Evolutionary conservation across 2,797 vertebrate genomes (phyloP).

Genomic region (Cichlasoma orientale): DNA sequence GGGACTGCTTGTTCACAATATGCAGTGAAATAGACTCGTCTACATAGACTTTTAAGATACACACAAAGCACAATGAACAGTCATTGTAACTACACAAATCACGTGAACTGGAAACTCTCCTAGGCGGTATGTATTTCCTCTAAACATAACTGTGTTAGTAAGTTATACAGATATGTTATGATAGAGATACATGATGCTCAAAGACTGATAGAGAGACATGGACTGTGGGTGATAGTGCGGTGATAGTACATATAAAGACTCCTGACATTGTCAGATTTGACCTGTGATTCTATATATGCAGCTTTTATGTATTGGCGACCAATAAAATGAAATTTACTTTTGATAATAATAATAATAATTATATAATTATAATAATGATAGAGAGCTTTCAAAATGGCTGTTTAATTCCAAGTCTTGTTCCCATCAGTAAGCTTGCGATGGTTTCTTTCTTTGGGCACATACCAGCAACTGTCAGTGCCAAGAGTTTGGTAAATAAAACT

Average conservation of each 20-base stretch:
- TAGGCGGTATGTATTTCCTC: not conserved
- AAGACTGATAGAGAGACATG: not conserved
- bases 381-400: not conserved
- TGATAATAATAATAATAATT: not conserved
- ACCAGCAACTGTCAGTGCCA: not conserved
- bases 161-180: not conserved
- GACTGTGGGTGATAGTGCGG: too few species aligned
- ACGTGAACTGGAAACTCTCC: not conserved
- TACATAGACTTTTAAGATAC: not conserved
- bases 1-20: constrained; percentile 12
- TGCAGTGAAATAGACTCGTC: not conserved
- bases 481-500: not conserved
- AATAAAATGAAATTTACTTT: not conserved
- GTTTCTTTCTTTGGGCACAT: not conserved
- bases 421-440: not conserved
- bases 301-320: not conserved
- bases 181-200: not conserved
- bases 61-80: not conserved
- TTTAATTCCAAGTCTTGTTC: not conserved
- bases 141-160: not conserved
- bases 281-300: not conserved
- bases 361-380: not conserved
- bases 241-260: too few species aligned
- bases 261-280: too few species aligned
- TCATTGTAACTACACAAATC: not conserved